Evolutionary conservation across 2,113 vertebrate genomes (phyloP).

Genomic region (Empidonax alnorum): DNA sequence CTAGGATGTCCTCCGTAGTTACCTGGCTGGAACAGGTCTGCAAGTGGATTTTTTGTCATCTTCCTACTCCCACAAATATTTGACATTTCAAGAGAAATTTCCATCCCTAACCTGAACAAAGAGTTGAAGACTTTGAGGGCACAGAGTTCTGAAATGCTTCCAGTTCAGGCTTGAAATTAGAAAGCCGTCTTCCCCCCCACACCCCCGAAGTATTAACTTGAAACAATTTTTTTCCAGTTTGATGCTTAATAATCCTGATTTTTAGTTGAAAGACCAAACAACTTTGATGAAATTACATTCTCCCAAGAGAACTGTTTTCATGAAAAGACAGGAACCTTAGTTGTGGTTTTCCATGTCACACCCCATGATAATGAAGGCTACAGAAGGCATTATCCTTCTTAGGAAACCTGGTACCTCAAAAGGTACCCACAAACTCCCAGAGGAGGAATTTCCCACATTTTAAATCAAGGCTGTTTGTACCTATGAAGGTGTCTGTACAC

Average conservation of each 20-base stretch:
- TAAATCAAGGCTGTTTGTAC: neutral
- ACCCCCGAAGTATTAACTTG: neutral
- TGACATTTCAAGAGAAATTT: neutral
- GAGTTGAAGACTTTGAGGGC: neutral
- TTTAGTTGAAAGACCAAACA: neutral
- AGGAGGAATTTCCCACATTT: neutral
- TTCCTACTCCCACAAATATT: neutral
- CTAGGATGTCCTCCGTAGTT: neutral
- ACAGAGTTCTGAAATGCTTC: neutral
- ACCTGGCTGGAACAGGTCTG: neutral
- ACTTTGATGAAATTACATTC: neutral
- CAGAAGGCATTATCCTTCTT: neutral
- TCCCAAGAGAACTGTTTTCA: neutral
- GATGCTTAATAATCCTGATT: neutral
- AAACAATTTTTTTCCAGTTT: neutral
- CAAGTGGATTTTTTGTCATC: neutral
- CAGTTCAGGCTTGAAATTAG: neutral
- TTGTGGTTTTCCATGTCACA: conserved; percentile 12
- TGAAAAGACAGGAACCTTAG: neutral
- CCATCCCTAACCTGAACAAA: neutral
- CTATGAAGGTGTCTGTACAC: neutral
- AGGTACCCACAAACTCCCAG: neutral
- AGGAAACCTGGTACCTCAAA: neutral
- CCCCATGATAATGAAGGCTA: neutral
- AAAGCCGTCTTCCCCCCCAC: neutral